Percentiles rank a stretch among this genome's conserved stretches.
Evolutionary conservation across 2,888 invertebrate genomes (phyloP).

Genomic region (Muscina levida): DNA sequence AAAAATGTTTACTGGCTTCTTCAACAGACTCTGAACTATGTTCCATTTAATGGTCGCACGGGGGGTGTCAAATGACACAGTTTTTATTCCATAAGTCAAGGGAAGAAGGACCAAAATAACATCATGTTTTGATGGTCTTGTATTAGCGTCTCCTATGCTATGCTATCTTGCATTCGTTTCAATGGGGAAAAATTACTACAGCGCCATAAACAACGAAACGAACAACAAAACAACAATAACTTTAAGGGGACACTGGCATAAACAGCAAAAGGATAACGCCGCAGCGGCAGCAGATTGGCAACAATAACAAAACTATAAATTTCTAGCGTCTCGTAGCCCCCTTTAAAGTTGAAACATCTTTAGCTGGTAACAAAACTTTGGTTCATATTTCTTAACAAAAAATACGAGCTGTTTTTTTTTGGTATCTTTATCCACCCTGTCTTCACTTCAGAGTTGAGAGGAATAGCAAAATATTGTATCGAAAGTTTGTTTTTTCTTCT

Average conservation of each 20-base stretch:
- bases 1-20: neutral
- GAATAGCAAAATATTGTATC: neutral
- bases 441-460: neutral
- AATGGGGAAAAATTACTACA: neutral
- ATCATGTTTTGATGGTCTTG: constrained; percentile 15
- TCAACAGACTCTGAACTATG: neutral
- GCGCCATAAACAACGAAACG: neutral
- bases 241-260: constrained; percentile 40
- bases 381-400: constrained; percentile 47
- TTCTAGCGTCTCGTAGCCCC: neutral
- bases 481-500: constrained; percentile 13
- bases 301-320: constrained; percentile 17
- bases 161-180: neutral
- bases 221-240: constrained; percentile 7
- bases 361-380: constrained; percentile 31
- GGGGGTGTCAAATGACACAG: constrained; percentile 50
- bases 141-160: constrained; percentile 24
- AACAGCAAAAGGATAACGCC: constrained; percentile 4
- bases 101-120: constrained; percentile 6
- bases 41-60: constrained; percentile 36
- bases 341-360: neutral
- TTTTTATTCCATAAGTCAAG: constrained; percentile 4
- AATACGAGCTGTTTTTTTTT: constrained; percentile 12
- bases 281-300: neutral
- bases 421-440: neutral